Conservation (phyloP, 2,888 invertebrate species). For the Leptarthrus brevirostris region DNA sequence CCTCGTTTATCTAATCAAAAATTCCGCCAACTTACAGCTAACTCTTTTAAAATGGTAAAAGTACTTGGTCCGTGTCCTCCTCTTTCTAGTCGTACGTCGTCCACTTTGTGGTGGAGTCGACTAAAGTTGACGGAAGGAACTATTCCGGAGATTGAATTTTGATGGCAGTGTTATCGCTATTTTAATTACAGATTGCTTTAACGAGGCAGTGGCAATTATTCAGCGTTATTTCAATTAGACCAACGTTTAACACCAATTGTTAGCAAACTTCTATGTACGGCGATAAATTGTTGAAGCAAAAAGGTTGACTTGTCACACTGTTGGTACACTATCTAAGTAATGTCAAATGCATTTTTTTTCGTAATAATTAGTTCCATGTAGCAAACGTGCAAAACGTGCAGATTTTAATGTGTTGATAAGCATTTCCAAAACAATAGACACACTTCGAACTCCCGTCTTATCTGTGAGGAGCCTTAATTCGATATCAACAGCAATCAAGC, state of each 20-base stretch:
- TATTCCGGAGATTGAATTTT: conserved; percentile 27
- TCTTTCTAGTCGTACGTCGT: neutral
- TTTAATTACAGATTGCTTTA: conserved; percentile 32
- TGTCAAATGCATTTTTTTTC: too few relatives aligned
- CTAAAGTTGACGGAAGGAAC: conserved; percentile 16
- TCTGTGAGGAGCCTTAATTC: neutral
- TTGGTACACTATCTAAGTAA: neutral
- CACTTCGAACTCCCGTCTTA: neutral
- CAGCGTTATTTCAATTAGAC: conserved; percentile 18
- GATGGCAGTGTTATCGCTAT: conserved; percentile 6
- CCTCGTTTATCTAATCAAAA: conserved; percentile 38
- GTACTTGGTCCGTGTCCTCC: conserved; percentile 25
- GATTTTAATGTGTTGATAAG: neutral
- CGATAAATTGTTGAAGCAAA: too few relatives aligned
- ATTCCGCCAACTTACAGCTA: conserved; percentile 26
- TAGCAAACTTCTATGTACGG: neutral
- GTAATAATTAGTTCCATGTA: too few relatives aligned
- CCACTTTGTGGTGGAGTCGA: neutral
- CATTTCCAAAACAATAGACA: conserved; percentile 7
- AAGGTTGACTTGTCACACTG: too few relatives aligned
- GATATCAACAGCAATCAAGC: conserved; percentile 14
- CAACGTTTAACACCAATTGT: neutral
- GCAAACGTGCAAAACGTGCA: neutral
- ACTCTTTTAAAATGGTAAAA: conserved; percentile 1
- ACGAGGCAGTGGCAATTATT: conserved; percentile 9